Evolutionary conservation across 2,113 vertebrate species (phyloP), one percentile per base, ranked within the genome.

Genomic region (Cyanoramphus novaezelandiae): DNA sequence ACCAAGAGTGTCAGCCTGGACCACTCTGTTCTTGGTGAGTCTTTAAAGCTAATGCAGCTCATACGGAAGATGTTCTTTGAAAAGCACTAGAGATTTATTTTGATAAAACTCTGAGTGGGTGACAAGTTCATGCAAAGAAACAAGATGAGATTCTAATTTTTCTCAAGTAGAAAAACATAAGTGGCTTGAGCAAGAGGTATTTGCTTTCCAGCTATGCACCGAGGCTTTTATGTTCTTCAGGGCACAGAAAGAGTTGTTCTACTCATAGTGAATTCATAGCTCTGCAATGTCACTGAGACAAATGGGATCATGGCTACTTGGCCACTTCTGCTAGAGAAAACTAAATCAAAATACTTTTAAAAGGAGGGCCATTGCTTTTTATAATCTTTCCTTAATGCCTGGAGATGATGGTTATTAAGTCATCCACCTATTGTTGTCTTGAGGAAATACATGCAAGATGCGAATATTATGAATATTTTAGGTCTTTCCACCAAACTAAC

Each of bases 91-190:
- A 91, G 86, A 89, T 87, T 88, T 80, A 79, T 82, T 72, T 92
- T 91, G 72, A 92, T 93, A 84, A 96, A 92, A 85, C 47, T 78
- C 53, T 76, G 60, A 93, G 55, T 68, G 44, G 41, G 84, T 96
- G 93, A 95, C 86, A 92, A 75, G 76, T 50, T 53, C 70, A 92
- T 76, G 77, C 59, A 94, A 96, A 92, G 82, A 89, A 92, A 28
- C 88, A 82, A 90, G 74, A 87, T 23, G 47, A 90, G 71, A 82
- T 92, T 93, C 81, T 77, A 88, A 89, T 84, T 92, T 90, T 92
- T 69, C 75, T 77, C 52, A 82, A 91, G 89, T 49, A 92, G 57
- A 82, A 85, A 91, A 87, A 91, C 62, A 28, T 85, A 91, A 96
- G 86, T 0, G 0, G 88, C 88, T 92, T 94, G 81, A 96, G 70